phyloP scores from a whole-genome alignment of 2,888 invertebrate genomes.

The Acrobasis repandana region DNA sequence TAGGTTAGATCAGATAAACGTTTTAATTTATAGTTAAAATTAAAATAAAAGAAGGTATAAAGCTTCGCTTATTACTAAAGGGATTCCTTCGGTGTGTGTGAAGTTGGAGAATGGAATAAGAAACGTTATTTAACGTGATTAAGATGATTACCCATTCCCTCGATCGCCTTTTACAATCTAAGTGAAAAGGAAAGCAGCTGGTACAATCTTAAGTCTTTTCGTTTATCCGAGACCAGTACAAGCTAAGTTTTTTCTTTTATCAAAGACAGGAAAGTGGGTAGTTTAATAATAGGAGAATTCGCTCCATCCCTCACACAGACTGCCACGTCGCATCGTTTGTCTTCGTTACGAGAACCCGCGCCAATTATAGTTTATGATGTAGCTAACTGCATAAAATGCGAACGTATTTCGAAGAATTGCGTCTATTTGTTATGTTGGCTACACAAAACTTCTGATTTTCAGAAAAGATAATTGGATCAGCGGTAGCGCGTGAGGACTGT shows the following conservation, averaged over 20 bases:
- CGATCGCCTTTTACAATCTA: neutral
- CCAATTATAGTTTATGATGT: conserved; percentile 1
- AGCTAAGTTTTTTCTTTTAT: no score
- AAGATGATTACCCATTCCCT: neutral
- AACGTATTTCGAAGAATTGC: no score
- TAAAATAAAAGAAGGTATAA: no score
- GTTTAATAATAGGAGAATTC: neutral
- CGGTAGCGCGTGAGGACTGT: no score
- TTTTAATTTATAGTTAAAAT: no score
- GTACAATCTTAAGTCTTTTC: no score
- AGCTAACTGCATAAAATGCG: neutral
- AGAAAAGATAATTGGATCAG: no score
- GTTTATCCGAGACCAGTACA: no score
- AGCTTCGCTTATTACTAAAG: no score
- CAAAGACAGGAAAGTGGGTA: neutral
- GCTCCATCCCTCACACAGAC: neutral
- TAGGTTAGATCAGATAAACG: no score
- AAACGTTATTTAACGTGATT: neutral
- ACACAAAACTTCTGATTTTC: no score
- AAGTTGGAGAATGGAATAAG: neutral
- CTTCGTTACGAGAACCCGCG: conserved; percentile 2
- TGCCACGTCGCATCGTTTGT: neutral
- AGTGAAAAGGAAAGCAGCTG: neutral
- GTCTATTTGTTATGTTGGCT: no score
- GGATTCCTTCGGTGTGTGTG: neutral